Conservation (phyloP, 2,797 vertebrate genomes). For the Toxotes lorentzi region DNA sequence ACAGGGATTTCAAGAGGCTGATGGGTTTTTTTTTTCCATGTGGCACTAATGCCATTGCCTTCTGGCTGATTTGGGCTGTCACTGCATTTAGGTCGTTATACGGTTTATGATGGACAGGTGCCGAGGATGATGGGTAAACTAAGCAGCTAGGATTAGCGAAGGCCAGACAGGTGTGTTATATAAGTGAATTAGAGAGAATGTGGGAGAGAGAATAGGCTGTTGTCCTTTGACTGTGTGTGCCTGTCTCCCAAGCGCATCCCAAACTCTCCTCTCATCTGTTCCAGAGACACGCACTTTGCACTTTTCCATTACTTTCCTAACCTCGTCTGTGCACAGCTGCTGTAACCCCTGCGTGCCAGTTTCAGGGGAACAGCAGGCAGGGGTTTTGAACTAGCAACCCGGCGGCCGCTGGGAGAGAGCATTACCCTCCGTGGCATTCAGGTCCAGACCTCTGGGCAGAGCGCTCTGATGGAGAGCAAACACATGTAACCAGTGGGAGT, state of each 20-base stretch:
- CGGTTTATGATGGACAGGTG: constrained; percentile 40
- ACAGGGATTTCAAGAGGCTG: constrained; percentile 18
- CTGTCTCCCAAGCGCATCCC: not conserved
- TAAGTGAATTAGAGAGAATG: not conserved
- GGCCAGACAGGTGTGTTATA: constrained; percentile 22
- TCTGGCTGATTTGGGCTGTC: constrained; percentile 41
- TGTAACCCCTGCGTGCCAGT: constrained; percentile 11
- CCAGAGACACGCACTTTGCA: not conserved
- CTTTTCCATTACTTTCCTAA: constrained; percentile 24
- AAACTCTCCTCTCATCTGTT: constrained; percentile 12
- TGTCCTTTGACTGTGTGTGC: not conserved
- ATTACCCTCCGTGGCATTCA: constrained; percentile 36
- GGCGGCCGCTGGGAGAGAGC: constrained; percentile 15
- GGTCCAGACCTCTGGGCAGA: constrained; percentile 72
- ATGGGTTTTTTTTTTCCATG: not conserved
- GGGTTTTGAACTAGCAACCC: constrained; percentile 68
- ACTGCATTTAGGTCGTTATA: constrained; percentile 38
- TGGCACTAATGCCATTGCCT: constrained; percentile 12
- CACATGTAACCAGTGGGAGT: constrained; percentile 75
- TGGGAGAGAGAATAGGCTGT: not conserved
- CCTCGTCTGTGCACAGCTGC: not conserved
- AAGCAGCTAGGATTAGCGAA: constrained; percentile 25
- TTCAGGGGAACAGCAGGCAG: constrained; percentile 44
- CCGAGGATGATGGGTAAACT: constrained; percentile 46
- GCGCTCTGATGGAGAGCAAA: constrained; percentile 68